Conservation (phyloP, 2,888 invertebrate genomes). For the Lampropteryx suffumata region DNA sequence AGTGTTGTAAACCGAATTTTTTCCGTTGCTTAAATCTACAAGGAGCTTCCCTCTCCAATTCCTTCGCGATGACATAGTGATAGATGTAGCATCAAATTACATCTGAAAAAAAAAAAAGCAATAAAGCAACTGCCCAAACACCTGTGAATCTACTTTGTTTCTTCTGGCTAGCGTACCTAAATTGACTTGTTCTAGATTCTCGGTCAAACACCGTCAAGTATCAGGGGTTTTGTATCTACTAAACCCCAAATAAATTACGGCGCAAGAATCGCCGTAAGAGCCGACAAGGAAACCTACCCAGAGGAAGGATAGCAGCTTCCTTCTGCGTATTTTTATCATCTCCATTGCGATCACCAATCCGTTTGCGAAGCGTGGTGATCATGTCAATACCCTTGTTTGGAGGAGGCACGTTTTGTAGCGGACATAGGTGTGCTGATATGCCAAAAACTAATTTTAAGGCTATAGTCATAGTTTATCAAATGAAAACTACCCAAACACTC, state of each 20-base stretch:
- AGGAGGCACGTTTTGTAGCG: not conserved
- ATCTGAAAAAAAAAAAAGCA: not conserved
- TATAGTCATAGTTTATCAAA: not conserved
- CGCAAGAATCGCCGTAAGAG: not conserved
- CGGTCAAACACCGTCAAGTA: not conserved
- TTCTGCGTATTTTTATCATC: not conserved
- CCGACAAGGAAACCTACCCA: not conserved
- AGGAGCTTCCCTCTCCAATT: constrained; percentile 4
- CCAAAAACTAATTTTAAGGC: not conserved
- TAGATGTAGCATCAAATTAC: constrained; percentile 3
- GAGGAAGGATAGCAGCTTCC: not conserved
- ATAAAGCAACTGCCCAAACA: not conserved
- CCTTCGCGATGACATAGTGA: constrained; percentile 4
- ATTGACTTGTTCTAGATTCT: not conserved
- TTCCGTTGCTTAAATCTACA: constrained; percentile 4
- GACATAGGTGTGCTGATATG: not conserved
- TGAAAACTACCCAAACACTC: too few relatives aligned
- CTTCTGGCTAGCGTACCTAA: not conserved
- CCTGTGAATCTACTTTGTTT: not conserved
- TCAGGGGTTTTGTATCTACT: not conserved
- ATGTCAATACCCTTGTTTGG: not conserved
- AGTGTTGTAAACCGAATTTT: not conserved
- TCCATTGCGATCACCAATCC: not conserved
- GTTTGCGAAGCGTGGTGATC: too few relatives aligned
- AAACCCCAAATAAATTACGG: too few relatives aligned